Evolutionary conservation across 1,140 invertebrate species (phyloP).

Genomic region (Saccostrea glomerata): DNA sequence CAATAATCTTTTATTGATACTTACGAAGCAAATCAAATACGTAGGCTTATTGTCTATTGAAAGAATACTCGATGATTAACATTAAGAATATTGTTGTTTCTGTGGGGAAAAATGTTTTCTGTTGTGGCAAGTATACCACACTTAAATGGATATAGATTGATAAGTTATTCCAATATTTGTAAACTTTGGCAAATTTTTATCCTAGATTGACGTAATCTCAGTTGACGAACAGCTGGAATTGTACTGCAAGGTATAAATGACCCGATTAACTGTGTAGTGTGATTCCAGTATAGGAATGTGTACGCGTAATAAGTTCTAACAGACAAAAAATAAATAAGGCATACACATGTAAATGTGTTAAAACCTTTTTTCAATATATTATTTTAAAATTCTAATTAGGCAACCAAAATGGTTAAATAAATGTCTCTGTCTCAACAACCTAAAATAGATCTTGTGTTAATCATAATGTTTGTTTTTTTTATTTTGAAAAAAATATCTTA

Average conservation of each 20-base stretch:
- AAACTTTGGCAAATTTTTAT: slow-evolving; percentile 15
- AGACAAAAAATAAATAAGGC: no score
- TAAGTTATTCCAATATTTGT: slow-evolving; percentile 7
- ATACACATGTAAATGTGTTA: no score
- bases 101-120: not conserved
- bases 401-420: no score
- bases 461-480: no score
- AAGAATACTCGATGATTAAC: not conserved
- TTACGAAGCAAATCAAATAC: not conserved
- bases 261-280: no score
- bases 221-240: not conserved
- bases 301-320: no score
- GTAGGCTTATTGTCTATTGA: not conserved
- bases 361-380: no score
- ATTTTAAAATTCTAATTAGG: no score
- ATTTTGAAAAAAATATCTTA: no score
- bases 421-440: no score
- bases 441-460: no score
- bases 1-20: not conserved
- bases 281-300: no score
- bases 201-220: not conserved
- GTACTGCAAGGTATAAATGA: not conserved
- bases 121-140: not conserved
- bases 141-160: slow-evolving; percentile 26
- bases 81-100: slow-evolving; percentile 27